Percentiles rank a stretch among this genome's conserved stretches.
These are phyloP conservation scores for Phocoena phocoena DNA, from an alignment of 2,113 vertebrate species.

Conservation along the genomic window DNA sequence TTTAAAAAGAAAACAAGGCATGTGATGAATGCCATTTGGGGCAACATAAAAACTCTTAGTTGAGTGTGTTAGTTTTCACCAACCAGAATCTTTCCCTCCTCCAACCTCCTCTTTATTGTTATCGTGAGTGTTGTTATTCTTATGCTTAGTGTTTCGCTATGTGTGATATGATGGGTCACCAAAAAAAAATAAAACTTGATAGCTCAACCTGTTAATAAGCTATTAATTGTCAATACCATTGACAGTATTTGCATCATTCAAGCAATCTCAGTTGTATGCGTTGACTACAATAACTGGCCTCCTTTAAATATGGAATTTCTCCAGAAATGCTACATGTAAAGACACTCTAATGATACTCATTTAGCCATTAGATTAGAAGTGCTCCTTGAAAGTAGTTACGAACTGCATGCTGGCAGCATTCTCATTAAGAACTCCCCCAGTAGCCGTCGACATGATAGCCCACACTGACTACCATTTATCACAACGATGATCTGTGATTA, in stretches of 20 bases:
- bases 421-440: constrained; percentile 42
- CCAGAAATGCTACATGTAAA: constrained; percentile 43
- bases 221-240: background rate
- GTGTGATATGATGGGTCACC: background rate
- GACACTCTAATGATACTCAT: constrained; percentile 23
- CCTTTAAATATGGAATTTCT: constrained; percentile 40
- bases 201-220: background rate
- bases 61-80: background rate
- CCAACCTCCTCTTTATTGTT: background rate
- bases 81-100: background rate
- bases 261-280: background rate
- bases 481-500: constrained; percentile 60
- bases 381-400: constrained; percentile 23
- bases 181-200: background rate
- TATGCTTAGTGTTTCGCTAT: background rate
- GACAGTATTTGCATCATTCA: background rate
- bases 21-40: background rate
- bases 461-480: background rate
- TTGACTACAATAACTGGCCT: constrained; percentile 39
- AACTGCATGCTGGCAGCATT: constrained; percentile 1
- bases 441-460: background rate
- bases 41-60: background rate
- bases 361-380: constrained; percentile 40
- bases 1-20: background rate
- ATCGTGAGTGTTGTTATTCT: background rate